Base-by-base conservation (phyloP, 1,140 invertebrate species). In the Eufriesea mexicana region DNA sequence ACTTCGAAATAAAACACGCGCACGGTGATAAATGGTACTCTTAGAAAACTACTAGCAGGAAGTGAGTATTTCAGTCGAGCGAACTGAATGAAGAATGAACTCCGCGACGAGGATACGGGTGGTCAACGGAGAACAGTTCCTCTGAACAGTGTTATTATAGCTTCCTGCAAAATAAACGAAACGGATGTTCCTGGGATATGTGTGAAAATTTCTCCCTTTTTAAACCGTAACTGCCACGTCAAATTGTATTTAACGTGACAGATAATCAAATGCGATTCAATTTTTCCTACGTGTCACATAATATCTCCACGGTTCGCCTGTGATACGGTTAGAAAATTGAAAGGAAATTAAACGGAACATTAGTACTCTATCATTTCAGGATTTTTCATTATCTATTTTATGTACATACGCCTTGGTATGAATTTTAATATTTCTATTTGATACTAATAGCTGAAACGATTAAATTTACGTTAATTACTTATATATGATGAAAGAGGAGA, bases 81-180 rank as follows among this genome's bases (percentile, higher is more conserved):
- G 20, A 35, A 42, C 28, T 62, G 18, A 64, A 64, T 42, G 62
- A 64, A 18, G 61, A 62, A 62, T 62, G 61, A 62, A 62, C 61
- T 62, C 16, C 7, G 25, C 61, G 28, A 62, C 61, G 25, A 62
- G 28, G 7, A 18, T 62, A 62, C 28, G 28, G 28, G 61, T 62
- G 28, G 61, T 62, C 61, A 35, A 28, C 61, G 7, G 61, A 35
- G 61, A 35, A 62, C 35, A 35, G 35, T 35, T 35, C 35, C 35
- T 4, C 35, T 35, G 35, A 35, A 35, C 25, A 62, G 28, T 35
- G 61, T 62, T 62, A 62, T 28, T 62, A 62, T 35, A 35, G 25
- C 61, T 35, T 35, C 35, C 35, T 62, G 25, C 25, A 28, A 28
- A 62, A 28, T 18, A 35, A 20, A 28, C 59, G 14, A 28, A 61